Evolutionary conservation across 2,113 vertebrate genomes (phyloP), one percentile per base, ranked within the genome.

Genomic region (Crotophaga sulcirostris): DNA sequence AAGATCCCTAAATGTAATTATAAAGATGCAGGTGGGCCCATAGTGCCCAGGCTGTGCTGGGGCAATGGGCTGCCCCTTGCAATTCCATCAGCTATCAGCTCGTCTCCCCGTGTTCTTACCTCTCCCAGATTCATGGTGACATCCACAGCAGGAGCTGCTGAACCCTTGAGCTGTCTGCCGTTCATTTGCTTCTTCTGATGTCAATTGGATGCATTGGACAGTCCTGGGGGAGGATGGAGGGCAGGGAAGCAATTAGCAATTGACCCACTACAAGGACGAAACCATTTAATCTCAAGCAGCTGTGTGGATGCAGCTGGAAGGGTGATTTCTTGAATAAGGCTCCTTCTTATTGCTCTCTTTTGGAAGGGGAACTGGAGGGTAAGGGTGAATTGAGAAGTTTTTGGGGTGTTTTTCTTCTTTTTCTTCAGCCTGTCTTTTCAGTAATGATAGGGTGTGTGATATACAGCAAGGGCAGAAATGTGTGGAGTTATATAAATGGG

Each of bases 131-230:
- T 28, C 38, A 72, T 1, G 63, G 80, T 42, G 87, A 95, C 93
- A 92, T 29, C 87, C 85, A 12, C 85, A 85, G 77, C 89, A 77
- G 76, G 91, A 95, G 68, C 64, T 54, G 74, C 69, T 38, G 54
- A 38, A 78, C 77, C 94, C 68, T 33, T 19, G 77, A 94, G 89
- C 93, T 91, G 77, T 56, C 54, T 95, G 88, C 80, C 74, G 56
- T 44, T 70, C 66, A 9, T 47, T 92, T 56, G 40, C 11, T 68
- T 3, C 42, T 59, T 24, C 54, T 52, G 77, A 62, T 6, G 11
- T 7, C 68, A 81, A 47, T 1, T 47, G 55, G 82, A 77, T 54
- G 64, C 19, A 12, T 12, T n/a, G 67, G 88, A 78, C 44, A 62
- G 3, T n/a, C 31, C 92, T 16, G 1, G 31, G 36, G 67, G 56